Evolutionary conservation across 2,888 invertebrate genomes (phyloP), one percentile per base, ranked within the genome.

Genomic region (Trachelus iudaicus): DNA sequence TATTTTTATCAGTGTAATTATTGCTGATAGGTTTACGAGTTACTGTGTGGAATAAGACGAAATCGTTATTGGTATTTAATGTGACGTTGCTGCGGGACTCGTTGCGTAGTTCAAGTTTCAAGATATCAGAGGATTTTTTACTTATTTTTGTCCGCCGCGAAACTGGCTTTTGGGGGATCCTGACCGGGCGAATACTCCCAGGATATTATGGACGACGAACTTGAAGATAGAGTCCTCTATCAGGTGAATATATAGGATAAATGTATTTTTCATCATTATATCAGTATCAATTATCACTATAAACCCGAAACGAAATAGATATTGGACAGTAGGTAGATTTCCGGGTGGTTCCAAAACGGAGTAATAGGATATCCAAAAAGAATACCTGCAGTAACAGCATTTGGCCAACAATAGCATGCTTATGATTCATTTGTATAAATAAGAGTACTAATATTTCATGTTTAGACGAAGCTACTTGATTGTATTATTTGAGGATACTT

Each of bases 211-310:
- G 97, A 97, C 94, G 97, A 97, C 95, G 97, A 97, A 93, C 93
- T 97, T 89, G 97, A 97, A 93, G 97, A 97, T 89, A 95, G 95
- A 94, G 95, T 97, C 88, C 93, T 97, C 88, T 96, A 97, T 92
- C 97, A 97, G 90, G 91, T 91, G 77, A 79, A 33, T 30, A 23
- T 56, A 56, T 56, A 56, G 9, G 56, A 56, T 56, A 56, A 56
- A 56, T 56, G 23, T 56, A 9, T 6, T 56, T 56, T 56, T 56
- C 6, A 56, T 15, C 6, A 40, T 56, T 56, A 1, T 15, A 56
- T 56, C 23, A 56, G 9, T 23, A 56, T 56, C 2, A 56, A 56
- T 56, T 56, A 56, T 9, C 56, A 23, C 56, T 23, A 56, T 40
- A 23, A 56, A 23, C 6, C 9, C 2, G 9, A 56, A 56, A 6